These are phyloP conservation scores for Microchirus variegatus DNA, from an alignment of 2,797 vertebrate species.

Conservation along the genomic window DNA sequence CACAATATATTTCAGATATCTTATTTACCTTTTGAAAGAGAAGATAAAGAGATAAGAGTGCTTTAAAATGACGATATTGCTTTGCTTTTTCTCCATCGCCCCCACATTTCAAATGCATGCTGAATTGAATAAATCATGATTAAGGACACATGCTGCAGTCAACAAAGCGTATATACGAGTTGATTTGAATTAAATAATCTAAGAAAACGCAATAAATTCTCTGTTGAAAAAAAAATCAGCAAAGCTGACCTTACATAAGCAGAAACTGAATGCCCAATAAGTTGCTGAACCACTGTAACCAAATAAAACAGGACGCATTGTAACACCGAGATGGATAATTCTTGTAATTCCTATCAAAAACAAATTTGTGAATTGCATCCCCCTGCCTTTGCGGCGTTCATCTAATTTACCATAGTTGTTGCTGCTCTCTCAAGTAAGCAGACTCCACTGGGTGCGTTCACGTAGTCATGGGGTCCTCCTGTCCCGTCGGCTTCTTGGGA, in stretches of 20 bases:
- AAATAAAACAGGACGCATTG: background rate
- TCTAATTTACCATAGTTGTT: conserved; percentile 65
- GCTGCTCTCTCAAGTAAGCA: conserved; percentile 39
- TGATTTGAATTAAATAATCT: too few relatives aligned
- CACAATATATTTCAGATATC: background rate
- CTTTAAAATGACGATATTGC: background rate
- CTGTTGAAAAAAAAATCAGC: too few relatives aligned
- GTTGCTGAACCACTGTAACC: background rate
- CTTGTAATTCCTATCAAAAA: conserved; percentile 29
- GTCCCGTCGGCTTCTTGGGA: conserved; percentile 83
- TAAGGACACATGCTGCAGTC: too few relatives aligned
- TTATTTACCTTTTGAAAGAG: too few relatives aligned
- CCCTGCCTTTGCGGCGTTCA: conserved; percentile 39
- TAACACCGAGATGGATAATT: conserved; percentile 16
- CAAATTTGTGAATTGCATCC: conserved; percentile 15
- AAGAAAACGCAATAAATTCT: too few relatives aligned
- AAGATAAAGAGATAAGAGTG: too few relatives aligned
- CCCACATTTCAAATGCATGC: too few relatives aligned
- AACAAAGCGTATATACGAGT: too few relatives aligned
- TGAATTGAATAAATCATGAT: too few relatives aligned
- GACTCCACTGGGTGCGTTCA: conserved; percentile 50
- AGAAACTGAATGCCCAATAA: background rate
- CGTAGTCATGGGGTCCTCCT: conserved; percentile 75
- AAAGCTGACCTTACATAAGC: background rate
- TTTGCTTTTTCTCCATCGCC: background rate